A percentile compares a stretch with the other conserved stretches of the same genome.
These are phyloP conservation scores for Bombyx huttoni DNA, from an alignment of 2,888 invertebrate species.

Conservation along the genomic window DNA sequence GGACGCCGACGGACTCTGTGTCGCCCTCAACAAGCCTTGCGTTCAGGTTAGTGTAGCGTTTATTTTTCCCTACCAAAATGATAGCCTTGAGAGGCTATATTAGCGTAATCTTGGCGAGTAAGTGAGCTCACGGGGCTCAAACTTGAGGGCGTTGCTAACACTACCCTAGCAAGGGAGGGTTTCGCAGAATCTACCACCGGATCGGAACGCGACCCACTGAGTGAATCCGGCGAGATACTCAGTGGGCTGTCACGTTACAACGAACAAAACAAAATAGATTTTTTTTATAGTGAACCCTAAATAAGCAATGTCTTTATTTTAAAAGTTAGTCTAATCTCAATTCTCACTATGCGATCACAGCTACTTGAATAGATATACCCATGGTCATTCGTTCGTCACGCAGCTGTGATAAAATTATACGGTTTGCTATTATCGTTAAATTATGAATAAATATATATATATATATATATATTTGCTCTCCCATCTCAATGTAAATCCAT, in stretches of 20 bases:
- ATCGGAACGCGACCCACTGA: too few species aligned
- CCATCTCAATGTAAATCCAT: not conserved
- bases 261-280: not conserved
- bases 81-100: too few species aligned
- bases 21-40: constrained; percentile 95
- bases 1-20: constrained; percentile 98
- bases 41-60: constrained; percentile 91
- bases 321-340: not conserved
- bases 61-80: too few species aligned
- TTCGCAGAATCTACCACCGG: too few species aligned
- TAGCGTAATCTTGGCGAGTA: too few species aligned
- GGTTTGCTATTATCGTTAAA: not conserved
- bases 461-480: too few species aligned
- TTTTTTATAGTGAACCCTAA: too few species aligned
- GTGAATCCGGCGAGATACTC: too few species aligned
- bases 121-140: too few species aligned
- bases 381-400: constrained; percentile 2
- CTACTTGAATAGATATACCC: not conserved
- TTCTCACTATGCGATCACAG: not conserved
- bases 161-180: too few species aligned
- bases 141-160: too few species aligned
- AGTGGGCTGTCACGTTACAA: constrained; percentile 8
- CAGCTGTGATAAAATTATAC: not conserved
- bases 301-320: too few species aligned
- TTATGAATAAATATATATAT: not conserved